Base-by-base conservation (phyloP, 2,113 vertebrate species). In the Hirundichthys speculiger region DNA sequence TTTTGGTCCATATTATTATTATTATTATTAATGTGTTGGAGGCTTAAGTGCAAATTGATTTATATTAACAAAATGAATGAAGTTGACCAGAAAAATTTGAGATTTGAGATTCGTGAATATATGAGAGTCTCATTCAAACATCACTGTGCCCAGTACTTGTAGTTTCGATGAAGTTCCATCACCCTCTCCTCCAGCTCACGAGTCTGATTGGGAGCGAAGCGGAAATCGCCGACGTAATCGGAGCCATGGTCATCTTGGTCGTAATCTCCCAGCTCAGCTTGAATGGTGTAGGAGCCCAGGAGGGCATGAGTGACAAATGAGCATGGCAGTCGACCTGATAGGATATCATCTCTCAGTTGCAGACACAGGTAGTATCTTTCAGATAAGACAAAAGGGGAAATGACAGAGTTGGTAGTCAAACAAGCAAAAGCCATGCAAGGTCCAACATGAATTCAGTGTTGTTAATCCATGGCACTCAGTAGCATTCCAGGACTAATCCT, bases 361-460 rank as follows among this genome's bases (percentile, higher is more conserved):
- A 98, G 93, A 92, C 97, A 99, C 89, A 99, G 93, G 93, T 98
- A 99, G 91, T 99, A 99, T 90, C 98, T 99, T 90, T 77, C 73
- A 81, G 53, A 55, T 5, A 69, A 80, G 51, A 79, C 34, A 66
- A 75, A 67, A 58, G 41, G 41, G 19, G 42, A 13, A 21, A 55
- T 46, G 48, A 69, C 27, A 55, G 47, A 39, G 71, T 80, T 78
- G 78, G 77, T 63, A 75, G 72, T 76, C 75, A 77, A 63, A 87
- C 72, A 24, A 70, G 65, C 21, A 52, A 34, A 40, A 80, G 62
- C 48, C 65, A 50, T 51, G 47, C 89, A 52, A 64, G 82, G 74
- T 79, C 43, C 48, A 69, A 75, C 83, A 82, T 46, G 86, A 58
- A 64, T 64, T 74, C 70, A 66, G 53, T 20, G 2, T 47, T 47